Evolutionary conservation across 1,140 invertebrate genomes (phyloP).

Genomic region (Lanistes nyassanus): DNA sequence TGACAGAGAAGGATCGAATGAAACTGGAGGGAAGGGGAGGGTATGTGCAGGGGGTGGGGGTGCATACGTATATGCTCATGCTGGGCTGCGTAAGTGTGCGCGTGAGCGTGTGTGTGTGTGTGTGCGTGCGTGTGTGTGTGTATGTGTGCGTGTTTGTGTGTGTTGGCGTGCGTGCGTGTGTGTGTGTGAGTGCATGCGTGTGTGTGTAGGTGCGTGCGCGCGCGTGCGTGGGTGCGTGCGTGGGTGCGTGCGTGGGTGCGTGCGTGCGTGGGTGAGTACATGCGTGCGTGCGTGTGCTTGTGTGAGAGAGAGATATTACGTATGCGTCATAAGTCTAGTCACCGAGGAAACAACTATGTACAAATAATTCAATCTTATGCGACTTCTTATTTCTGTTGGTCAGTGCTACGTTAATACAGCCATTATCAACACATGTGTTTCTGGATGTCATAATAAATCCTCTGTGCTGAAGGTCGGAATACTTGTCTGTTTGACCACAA

Average conservation of each 20-base stretch:
- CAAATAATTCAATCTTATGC: too few species aligned
- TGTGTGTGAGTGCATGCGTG: slow-evolving; percentile 1
- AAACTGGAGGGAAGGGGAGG: not conserved
- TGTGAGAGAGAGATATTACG: too few species aligned
- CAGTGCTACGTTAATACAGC: too few species aligned
- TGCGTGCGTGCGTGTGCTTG: not conserved
- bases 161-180: slow-evolving; percentile 4
- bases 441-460: too few species aligned
- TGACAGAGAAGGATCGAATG: not conserved
- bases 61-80: not conserved
- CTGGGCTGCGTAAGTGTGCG: not conserved
- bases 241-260: not conserved
- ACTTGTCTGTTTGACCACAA: too few species aligned
- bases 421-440: too few species aligned
- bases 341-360: too few species aligned
- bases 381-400: too few species aligned
- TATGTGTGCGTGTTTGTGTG: not conserved
- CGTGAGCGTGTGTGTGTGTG: slow-evolving; percentile 12
- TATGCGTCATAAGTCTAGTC: too few species aligned
- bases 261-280: not conserved
- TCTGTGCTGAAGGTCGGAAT: too few species aligned
- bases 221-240: not conserved
- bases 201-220: not conserved
- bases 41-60: not conserved
- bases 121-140: not conserved